These are phyloP conservation scores for Meganola albula DNA, from an alignment of 2,888 invertebrate species.

Conservation along the genomic window DNA sequence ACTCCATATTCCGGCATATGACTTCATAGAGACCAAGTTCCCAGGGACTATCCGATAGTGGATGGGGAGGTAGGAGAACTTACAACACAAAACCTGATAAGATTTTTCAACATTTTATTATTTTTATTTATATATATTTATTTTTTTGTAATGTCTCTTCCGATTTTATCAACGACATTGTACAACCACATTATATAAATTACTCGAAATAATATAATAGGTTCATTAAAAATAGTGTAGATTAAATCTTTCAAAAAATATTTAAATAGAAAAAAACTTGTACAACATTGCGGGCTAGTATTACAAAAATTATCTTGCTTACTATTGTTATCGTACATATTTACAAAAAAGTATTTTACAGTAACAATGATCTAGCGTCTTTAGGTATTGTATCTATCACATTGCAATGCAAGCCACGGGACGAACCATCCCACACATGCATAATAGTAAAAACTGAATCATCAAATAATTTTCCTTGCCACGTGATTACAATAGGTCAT, in stretches of 20 bases:
- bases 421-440: constrained; percentile 26
- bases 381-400: constrained; percentile 76
- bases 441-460: constrained; percentile 29
- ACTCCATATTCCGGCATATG: constrained; percentile 50
- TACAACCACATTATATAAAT: constrained; percentile 76
- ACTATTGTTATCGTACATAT: constrained; percentile 74
- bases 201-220: constrained; percentile 76
- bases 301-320: constrained; percentile 66
- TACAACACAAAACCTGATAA: constrained; percentile 62
- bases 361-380: constrained; percentile 77
- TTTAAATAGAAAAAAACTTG: constrained; percentile 73
- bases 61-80: constrained; percentile 41
- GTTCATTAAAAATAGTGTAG: constrained; percentile 74
- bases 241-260: constrained; percentile 75
- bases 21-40: constrained; percentile 51
- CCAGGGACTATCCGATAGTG: constrained; percentile 53
- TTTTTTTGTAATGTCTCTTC: constrained; percentile 69
- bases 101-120: constrained; percentile 72
- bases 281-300: constrained; percentile 76
- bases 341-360: constrained; percentile 73
- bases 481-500: constrained; percentile 33
- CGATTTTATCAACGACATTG: constrained; percentile 68
- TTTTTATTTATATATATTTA: constrained; percentile 54
- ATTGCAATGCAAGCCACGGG: constrained; percentile 43
- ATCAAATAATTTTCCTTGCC: constrained; percentile 25